A percentile compares a stretch with the other conserved stretches of the same genome.
Conservation (phyloP, 2,888 invertebrate species). For the Stenurella melanura region DNA sequence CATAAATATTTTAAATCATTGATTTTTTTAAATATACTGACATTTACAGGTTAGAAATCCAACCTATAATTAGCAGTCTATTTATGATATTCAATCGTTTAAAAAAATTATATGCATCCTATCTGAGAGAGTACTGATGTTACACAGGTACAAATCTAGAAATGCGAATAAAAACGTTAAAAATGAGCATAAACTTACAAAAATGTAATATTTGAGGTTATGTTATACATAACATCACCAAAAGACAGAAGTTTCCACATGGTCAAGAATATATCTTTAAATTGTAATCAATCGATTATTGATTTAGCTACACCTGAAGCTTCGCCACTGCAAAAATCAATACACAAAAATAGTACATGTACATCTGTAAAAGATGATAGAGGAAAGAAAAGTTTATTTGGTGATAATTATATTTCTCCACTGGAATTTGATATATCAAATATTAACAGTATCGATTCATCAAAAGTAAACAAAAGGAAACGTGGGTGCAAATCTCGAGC, state of each 20-base stretch:
- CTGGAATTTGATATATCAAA: neutral
- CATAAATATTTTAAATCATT: no score
- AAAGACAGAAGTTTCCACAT: neutral
- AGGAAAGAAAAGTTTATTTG: neutral
- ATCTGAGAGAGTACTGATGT: no score
- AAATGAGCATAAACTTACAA: no score
- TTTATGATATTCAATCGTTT: no score
- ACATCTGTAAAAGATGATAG: slow-evolving; percentile 1
- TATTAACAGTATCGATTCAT: slow-evolving; percentile 1
- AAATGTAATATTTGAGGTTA: no score
- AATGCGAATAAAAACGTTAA: no score
- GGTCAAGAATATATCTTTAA: neutral
- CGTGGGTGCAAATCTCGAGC: slow-evolving; percentile 44
- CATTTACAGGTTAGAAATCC: no score
- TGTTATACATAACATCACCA: no score
- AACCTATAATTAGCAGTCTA: no score
- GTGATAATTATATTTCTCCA: slow-evolving; percentile 2
- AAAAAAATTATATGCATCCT: no score
- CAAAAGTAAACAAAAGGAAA: slow-evolving; percentile 41
- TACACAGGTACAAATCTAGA: no score
- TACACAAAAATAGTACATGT: neutral
- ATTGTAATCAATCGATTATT: neutral
- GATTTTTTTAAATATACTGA: no score
- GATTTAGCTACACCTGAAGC: neutral
- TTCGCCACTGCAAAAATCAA: neutral